A percentile compares a stretch with the other conserved stretches of the same genome.
Conservation (phyloP, 1,140 invertebrate species). For the Oryctes rhinoceros region DNA sequence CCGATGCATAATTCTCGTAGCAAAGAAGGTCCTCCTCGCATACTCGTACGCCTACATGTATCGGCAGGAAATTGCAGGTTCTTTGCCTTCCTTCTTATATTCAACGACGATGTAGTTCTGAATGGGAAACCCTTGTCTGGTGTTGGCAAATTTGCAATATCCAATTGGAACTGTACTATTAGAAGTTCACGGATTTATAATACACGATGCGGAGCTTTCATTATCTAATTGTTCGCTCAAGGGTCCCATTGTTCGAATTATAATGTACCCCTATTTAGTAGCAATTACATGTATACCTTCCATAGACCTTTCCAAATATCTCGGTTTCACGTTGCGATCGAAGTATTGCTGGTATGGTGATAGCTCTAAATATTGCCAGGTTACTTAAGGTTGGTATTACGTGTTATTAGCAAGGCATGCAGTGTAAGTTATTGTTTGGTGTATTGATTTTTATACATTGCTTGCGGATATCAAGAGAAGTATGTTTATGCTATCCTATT, state of each 20-base stretch:
- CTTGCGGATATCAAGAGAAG: no score
- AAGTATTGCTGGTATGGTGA: no score
- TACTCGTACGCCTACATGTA: background rate
- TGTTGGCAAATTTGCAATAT: slow-evolving; percentile 26
- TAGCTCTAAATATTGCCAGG: no score
- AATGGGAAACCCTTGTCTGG: slow-evolving; percentile 35
- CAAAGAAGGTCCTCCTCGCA: slow-evolving; percentile 1
- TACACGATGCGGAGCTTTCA: background rate
- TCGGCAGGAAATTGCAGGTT: background rate
- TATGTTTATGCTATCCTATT: no score
- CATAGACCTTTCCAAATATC: no score
- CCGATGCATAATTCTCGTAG: slow-evolving; percentile 9
- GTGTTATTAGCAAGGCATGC: no score
- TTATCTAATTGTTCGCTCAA: slow-evolving; percentile 19
- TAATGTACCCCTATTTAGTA: background rate
- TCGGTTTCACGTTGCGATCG: no score
- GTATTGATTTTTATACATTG: no score
- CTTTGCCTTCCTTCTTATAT: background rate
- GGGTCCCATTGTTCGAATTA: background rate
- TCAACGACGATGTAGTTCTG: background rate
- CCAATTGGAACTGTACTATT: slow-evolving; percentile 31
- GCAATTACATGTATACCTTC: background rate
- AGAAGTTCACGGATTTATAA: background rate
- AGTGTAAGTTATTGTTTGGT: no score
- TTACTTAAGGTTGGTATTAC: no score